A percentile compares a stretch with the other conserved stretches of the same genome.
These are phyloP conservation scores for Drosophila ananassae DNA, from an alignment of 1,140 invertebrate species.

Conservation along the genomic window DNA sequence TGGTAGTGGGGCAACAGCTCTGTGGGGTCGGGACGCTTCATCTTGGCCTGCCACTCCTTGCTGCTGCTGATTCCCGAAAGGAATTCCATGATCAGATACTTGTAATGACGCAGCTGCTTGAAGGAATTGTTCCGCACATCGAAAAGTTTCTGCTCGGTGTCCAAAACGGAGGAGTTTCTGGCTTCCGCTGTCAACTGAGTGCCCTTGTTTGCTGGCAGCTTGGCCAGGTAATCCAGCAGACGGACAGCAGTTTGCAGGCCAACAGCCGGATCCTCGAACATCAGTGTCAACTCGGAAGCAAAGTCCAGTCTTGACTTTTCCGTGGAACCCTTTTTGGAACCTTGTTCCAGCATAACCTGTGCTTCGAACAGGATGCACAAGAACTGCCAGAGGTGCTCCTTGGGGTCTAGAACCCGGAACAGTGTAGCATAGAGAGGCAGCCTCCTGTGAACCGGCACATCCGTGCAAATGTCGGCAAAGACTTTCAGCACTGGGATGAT, in stretches of 20 bases:
- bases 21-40: conserved; percentile 76
- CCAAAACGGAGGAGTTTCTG: background rate
- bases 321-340: conserved; percentile 57
- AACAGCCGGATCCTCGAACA: conserved; percentile 84
- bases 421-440: conserved; percentile 92
- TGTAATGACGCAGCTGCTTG: conserved; percentile 92
- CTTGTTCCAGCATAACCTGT: conserved; percentile 85
- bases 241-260: conserved; percentile 88
- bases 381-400: conserved; percentile 91
- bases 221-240: conserved; percentile 86
- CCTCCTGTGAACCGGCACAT: conserved; percentile 95
- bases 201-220: conserved; percentile 37
- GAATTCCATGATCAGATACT: conserved; percentile 90
- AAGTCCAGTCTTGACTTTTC: conserved; percentile 59
- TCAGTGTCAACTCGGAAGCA: conserved; percentile 45
- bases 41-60: conserved; percentile 87
- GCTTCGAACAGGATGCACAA: conserved; percentile 89
- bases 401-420: conserved; percentile 88
- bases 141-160: conserved; percentile 86
- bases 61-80: conserved; percentile 88
- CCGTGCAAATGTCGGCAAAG: conserved; percentile 94
- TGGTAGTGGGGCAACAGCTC: conserved; percentile 85
- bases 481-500: conserved; percentile 91
- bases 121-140: conserved; percentile 87
- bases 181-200: conserved; percentile 64